Evolutionary conservation across 1,140 invertebrate species (phyloP).

Genomic region (Druon quercuslanigerum): DNA sequence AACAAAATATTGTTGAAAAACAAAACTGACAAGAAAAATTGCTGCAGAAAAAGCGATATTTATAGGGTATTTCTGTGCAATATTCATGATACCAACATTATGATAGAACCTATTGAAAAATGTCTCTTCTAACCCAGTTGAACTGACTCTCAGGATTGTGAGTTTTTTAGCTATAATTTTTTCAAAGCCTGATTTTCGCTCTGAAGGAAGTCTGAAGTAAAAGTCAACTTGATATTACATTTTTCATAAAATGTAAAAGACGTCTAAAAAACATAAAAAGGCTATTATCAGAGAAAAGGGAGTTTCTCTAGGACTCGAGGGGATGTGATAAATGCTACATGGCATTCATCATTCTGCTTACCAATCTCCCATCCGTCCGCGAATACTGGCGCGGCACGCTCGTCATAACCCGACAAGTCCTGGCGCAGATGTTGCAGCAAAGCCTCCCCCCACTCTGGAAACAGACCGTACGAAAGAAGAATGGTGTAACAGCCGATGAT

Average conservation of each 20-base stretch:
- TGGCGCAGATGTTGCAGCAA: slow-evolving; percentile 54
- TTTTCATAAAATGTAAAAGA: background rate
- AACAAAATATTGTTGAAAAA: too few species aligned
- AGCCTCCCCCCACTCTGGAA: slow-evolving; percentile 41
- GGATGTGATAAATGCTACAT: slow-evolving; percentile 20
- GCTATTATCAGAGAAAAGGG: background rate
- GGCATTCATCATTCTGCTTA: slow-evolving; percentile 23
- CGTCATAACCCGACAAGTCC: slow-evolving; percentile 43
- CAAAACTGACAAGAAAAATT: too few species aligned
- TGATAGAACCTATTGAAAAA: too few species aligned
- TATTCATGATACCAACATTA: too few species aligned
- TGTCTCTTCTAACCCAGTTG: too few species aligned
- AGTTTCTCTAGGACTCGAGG: background rate
- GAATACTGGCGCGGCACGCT: slow-evolving; percentile 28
- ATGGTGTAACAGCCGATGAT: slow-evolving; percentile 58
- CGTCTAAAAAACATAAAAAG: background rate
- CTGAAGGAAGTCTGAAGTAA: too few species aligned
- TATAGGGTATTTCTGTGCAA: too few species aligned
- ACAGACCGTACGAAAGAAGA: slow-evolving; percentile 40
- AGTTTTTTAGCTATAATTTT: too few species aligned
- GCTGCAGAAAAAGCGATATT: too few species aligned
- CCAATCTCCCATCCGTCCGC: slow-evolving; percentile 13
- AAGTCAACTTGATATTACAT: background rate
- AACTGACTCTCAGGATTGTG: too few species aligned
- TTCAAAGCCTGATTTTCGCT: too few species aligned